Evolutionary conservation across 2,113 vertebrate genomes (phyloP), one percentile per base, ranked within the genome.

Genomic region (Rhynchomys soricoides): DNA sequence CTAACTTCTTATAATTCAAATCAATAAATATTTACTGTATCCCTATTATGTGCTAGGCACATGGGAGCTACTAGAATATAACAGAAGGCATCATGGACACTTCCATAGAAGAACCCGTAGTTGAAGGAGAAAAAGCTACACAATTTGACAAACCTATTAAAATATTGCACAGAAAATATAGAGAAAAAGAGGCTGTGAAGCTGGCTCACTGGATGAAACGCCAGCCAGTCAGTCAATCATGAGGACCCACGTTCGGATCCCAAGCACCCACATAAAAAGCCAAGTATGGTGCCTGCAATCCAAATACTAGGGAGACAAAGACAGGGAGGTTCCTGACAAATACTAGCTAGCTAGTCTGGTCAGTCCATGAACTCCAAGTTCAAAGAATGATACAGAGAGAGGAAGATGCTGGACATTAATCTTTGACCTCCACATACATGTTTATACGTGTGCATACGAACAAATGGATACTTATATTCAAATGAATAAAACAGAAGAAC

Each of bases 11-110:
- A 73, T 73, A 73, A 31, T 90, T 71, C 34, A 64, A 40, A 52
- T 90, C 50, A 68, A 22, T 29, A 94, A 71, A 74, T 81, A 26
- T 82, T 89, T 90, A 79, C 62, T 83, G 48, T 55, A 82, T 73
- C 9, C 50, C 40, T 68, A 4, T 24, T 59, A 7, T 62, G 5
- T 78, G 26, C 52, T 34, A 71, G 68, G 34, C 3, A 55, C 22
- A 31, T 59, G 17, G 21, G 52, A 95, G 16, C 40, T 45, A 68
- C 1, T 15, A 59, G 55, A 94, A 79, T 45, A 37, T 31, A 90
- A 40, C 89, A 43, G 19, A 55, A 78, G 92, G 43, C 34, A 71
- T 43, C 55, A 26, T 34, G 21, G 37, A 43, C 7, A 34, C 15
- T 91, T 77, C 29, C 45, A 52, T 71, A 37, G 34, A 66, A 62